Base-by-base conservation (phyloP, 2,797 vertebrate species). In the Austrolebias charrua region DNA sequence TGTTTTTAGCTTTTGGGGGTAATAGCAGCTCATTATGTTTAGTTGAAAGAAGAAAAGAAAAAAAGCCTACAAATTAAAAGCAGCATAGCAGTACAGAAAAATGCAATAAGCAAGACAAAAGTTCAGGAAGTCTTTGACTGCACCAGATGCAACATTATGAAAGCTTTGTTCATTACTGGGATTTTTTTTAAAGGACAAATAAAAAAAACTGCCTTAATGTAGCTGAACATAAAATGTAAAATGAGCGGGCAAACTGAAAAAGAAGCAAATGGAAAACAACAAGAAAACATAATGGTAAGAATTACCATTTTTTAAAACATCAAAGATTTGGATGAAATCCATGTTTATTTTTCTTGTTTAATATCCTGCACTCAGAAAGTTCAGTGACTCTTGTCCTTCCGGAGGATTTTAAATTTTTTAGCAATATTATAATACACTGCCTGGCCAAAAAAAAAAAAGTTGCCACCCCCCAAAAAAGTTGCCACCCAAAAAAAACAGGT, bases 131-230 rank as follows among this genome's bases (percentile, higher is more conserved):
- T 42, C 42, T 59, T 56, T 55, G 60, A 68, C 50, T 71, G 68
- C 76, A 82, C 75, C 76, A 52, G 54, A 63, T 55, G 64, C 24
- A 45, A 66, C 29, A 24, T 40, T 31, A 49, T 50, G 69, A 66
- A 35, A 65, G 11, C 12, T 46, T 49, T 64, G 49, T 55, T 66
- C 18, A 44, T 62, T 67, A 70, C 28, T 19, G 3, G 4, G 13
- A 29, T 33, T 15, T 55, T 51, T 20, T 31, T 10, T 63, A 50
- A 44, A 38, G 28, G 62, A 56, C 35, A 55, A 55, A 60, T 45
- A 68, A 81, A 70, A 66, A 80, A 81, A 75, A 40, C 31, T 18
- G 49, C 19, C 73, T 52, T 68, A 58, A 62, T 11, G 66, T 13
- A 57, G 40, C 54, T 46, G 62, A 31, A 64, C 15, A 77, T 4